phyloP scores from a whole-genome alignment of 1,140 invertebrate genomes.

The Drosophila melanica region DNA sequence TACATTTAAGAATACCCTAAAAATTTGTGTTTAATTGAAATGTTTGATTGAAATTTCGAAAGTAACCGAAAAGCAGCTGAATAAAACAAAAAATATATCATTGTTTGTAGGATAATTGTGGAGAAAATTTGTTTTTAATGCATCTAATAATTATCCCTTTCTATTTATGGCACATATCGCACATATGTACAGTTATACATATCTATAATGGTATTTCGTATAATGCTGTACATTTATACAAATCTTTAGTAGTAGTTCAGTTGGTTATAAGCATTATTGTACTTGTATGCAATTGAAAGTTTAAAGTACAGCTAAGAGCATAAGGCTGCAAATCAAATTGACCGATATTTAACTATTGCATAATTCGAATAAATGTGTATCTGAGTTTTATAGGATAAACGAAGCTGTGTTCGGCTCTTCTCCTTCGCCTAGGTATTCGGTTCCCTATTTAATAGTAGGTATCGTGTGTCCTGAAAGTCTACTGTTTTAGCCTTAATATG shows the following conservation, averaged over 20 bases:
- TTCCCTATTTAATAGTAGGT: slow-evolving; percentile 35
- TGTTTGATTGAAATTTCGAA: too few relatives aligned
- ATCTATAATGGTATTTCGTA: slow-evolving; percentile 53
- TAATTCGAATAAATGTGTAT: slow-evolving; percentile 2
- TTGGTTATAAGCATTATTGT: slow-evolving; percentile 37
- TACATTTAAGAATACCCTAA: not conserved
- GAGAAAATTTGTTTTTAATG: not conserved
- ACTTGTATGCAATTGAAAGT: slow-evolving; percentile 22
- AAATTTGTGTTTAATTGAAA: not conserved
- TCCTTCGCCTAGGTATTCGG: slow-evolving; percentile 22
- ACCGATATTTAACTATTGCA: slow-evolving; percentile 28
- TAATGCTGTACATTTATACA: slow-evolving; percentile 76
- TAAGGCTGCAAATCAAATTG: slow-evolving; percentile 71
- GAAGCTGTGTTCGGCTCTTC: not conserved
- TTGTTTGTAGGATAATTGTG: not conserved
- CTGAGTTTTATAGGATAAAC: slow-evolving; percentile 12
- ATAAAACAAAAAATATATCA: slow-evolving; percentile 4
- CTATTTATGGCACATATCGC: slow-evolving; percentile 77
- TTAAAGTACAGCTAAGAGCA: slow-evolving; percentile 25
- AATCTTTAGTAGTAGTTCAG: slow-evolving; percentile 26
- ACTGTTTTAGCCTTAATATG: slow-evolving; percentile 35
- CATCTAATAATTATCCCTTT: slow-evolving; percentile 1
- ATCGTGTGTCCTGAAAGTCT: slow-evolving; percentile 41
- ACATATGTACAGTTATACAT: slow-evolving; percentile 73
- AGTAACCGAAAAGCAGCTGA: slow-evolving; percentile 1